A percentile compares a stretch with the other conserved stretches of the same genome.
phyloP scores from a whole-genome alignment of 2,888 invertebrate species.

The Polylopha cassiicola region DNA sequence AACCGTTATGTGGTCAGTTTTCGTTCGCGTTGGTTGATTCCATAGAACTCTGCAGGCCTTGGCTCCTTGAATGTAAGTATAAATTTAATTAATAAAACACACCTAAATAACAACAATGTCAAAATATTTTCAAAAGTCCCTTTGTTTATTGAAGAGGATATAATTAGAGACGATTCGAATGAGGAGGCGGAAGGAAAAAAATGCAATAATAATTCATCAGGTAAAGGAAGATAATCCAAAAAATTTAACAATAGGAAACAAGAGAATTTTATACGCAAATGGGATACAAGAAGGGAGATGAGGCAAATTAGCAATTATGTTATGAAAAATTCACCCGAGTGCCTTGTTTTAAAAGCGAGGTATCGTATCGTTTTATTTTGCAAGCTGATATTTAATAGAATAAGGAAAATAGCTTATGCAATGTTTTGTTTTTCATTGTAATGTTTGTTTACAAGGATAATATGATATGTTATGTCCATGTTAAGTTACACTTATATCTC shows the following conservation, averaged over 20 bases:
- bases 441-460: slow-evolving; percentile 29
- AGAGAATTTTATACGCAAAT: slow-evolving; percentile 38
- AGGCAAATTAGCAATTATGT: slow-evolving; percentile 71
- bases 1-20: too few species aligned
- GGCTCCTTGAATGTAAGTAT: too few species aligned
- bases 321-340: slow-evolving; percentile 57
- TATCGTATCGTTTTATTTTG: slow-evolving; percentile 49
- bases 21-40: too few species aligned
- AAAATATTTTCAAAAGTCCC: slow-evolving; percentile 39
- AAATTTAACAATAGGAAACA: slow-evolving; percentile 54
- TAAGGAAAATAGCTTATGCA: slow-evolving; percentile 19
- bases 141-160: slow-evolving; percentile 67
- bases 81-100: slow-evolving; percentile 7
- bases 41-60: too few species aligned
- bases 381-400: slow-evolving; percentile 34
- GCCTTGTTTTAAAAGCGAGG: slow-evolving; percentile 52
- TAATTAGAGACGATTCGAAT: slow-evolving; percentile 63
- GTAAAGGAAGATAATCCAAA: slow-evolving; percentile 61
- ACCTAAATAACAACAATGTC: slow-evolving; percentile 10
- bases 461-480: too few species aligned
- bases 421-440: slow-evolving; percentile 14
- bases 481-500: too few species aligned
- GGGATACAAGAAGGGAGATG: slow-evolving; percentile 41
- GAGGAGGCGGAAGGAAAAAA: slow-evolving; percentile 47
- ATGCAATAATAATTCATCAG: slow-evolving; percentile 64